Evolutionary conservation across 2,888 invertebrate species (phyloP).

Genomic region (Dioctria rufipes): DNA sequence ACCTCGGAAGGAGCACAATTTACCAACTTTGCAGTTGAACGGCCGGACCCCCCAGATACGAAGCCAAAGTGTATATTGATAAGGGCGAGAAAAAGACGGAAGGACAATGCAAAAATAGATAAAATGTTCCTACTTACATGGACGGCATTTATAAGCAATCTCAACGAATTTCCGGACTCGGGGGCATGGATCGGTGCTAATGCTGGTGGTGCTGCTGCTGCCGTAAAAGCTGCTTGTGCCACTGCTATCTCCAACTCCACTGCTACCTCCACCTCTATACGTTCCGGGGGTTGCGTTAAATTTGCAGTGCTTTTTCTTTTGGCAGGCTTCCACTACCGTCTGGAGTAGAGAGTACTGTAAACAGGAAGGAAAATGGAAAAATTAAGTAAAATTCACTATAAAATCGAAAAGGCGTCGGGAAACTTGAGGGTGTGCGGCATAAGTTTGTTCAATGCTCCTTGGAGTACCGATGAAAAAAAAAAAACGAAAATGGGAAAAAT

Average conservation of each 20-base stretch:
- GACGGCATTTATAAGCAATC: constrained; percentile 96
- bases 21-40: constrained; percentile 7
- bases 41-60: background rate
- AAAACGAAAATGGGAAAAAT: constrained; percentile 41
- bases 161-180: constrained; percentile 93
- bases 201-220: constrained; percentile 67
- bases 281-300: constrained; percentile 90
- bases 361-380: constrained; percentile 55
- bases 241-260: constrained; percentile 68
- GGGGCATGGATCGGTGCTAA: constrained; percentile 84
- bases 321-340: constrained; percentile 94
- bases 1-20: constrained; percentile 11
- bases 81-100: background rate
- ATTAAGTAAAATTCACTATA: constrained; percentile 25
- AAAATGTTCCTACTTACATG: constrained; percentile 82
- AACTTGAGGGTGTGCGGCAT: background rate
- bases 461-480: constrained; percentile 15
- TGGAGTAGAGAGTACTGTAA: constrained; percentile 89
- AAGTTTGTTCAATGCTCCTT: background rate
- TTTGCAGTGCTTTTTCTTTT: constrained; percentile 93
- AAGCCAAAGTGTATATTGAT: constrained; percentile 7
- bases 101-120: constrained; percentile 8
- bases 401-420: background rate
- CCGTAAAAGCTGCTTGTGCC: constrained; percentile 60
- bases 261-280: constrained; percentile 79